Percentiles rank a stretch among this genome's conserved stretches.
Conservation (phyloP, 2,888 invertebrate species). For the Acanthococcus lagerstroemiae region DNA sequence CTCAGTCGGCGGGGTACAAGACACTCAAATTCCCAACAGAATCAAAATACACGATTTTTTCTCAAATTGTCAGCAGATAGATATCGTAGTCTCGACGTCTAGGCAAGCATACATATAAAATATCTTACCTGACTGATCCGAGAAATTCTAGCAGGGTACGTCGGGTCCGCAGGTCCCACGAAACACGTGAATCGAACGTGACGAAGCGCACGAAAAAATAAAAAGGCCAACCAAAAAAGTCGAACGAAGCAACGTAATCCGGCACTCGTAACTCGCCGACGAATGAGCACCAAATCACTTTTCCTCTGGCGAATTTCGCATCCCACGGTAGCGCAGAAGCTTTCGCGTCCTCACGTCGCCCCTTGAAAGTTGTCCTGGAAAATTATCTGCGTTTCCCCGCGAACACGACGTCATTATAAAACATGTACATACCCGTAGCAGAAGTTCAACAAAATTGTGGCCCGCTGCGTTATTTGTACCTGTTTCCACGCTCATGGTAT, state of each 20-base stretch:
- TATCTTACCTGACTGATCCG: too few species aligned
- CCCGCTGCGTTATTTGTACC: conserved; percentile 26
- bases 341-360: conserved; percentile 23
- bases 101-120: too few species aligned
- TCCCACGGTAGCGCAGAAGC: conserved; percentile 28
- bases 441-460: conserved; percentile 21
- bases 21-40: too few species aligned
- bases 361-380: conserved; percentile 18
- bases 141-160: too few species aligned
- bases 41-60: too few species aligned
- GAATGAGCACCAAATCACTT: conserved; percentile 25
- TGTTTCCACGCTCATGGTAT: too few species aligned
- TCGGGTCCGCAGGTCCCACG: too few species aligned
- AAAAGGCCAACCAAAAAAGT: not conserved
- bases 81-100: too few species aligned
- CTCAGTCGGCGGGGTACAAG: too few species aligned
- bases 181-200: conserved; percentile 19
- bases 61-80: too few species aligned
- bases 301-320: conserved; percentile 19
- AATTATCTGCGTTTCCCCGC: conserved; percentile 22
- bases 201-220: not conserved
- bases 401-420: conserved; percentile 23
- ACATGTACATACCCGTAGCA: conserved; percentile 19
- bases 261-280: conserved; percentile 13
- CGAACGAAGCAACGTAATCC: conserved; percentile 11